Percentiles rank a stretch among this genome's conserved stretches.
Conservation (phyloP, 1,140 invertebrate species). For the Saccostrea cuccullata region DNA sequence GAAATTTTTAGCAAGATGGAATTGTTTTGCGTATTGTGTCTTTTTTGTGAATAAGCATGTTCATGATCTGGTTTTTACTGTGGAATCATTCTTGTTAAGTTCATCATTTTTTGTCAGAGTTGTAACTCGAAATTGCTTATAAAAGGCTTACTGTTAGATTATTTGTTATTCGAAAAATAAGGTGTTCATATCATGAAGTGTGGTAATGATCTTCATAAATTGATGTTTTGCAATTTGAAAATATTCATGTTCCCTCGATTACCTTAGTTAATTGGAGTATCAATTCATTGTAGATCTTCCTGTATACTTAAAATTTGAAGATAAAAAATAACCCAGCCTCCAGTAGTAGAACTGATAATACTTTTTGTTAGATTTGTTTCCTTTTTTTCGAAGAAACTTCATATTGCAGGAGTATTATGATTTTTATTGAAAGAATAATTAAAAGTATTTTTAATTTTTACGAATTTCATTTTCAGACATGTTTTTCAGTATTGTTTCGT, state of each 20-base stretch:
- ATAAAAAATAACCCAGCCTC: conserved; percentile 10
- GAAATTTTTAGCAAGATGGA: neutral
- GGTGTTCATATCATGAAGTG: neutral
- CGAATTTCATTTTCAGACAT: neutral
- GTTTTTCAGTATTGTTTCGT: neutral
- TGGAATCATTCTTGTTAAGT: neutral
- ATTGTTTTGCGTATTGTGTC: neutral
- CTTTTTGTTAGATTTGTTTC: neutral
- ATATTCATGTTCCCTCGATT: neutral
- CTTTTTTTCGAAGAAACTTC: neutral
- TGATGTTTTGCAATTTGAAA: conserved; percentile 25
- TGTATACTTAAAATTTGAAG: neutral
- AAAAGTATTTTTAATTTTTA: neutral
- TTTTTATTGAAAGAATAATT: neutral
- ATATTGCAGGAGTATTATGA: neutral
- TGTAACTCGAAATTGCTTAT: neutral
- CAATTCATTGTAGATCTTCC: conserved; percentile 1
- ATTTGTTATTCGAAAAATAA: neutral
- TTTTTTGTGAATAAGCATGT: neutral
- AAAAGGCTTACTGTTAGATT: neutral
- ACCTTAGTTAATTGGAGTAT: neutral
- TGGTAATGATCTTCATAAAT: neutral
- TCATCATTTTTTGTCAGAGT: neutral
- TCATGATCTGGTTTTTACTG: neutral
- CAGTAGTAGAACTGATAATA: neutral